Percentiles rank a stretch among this genome's conserved stretches.
These are phyloP conservation scores for Sarcophaga caerulescens DNA, from an alignment of 2,888 invertebrate genomes.

Conservation along the genomic window DNA sequence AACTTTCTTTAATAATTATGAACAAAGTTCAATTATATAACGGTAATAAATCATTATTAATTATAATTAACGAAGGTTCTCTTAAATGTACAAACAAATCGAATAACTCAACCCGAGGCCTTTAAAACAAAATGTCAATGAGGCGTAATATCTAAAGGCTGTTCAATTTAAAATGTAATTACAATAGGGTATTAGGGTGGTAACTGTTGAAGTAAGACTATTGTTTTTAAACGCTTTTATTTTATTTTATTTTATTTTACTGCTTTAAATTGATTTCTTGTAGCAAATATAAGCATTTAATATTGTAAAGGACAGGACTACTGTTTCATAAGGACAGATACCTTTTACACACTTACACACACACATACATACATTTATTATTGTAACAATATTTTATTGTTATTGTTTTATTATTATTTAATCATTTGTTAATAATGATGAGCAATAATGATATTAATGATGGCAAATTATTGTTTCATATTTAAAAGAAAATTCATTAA, in stretches of 20 bases:
- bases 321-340: neutral
- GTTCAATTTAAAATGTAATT: neutral
- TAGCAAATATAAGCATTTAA: no score
- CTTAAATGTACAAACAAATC: neutral
- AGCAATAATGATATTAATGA: neutral
- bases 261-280: no score
- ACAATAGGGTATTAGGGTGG: neutral
- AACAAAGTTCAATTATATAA: neutral
- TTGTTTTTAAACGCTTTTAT: neutral
- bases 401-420: constrained; percentile 15
- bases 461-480: constrained; percentile 9
- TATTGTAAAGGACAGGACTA: neutral
- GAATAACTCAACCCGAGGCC: neutral
- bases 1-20: neutral
- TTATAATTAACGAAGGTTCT: neutral
- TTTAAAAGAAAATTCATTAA: constrained; percentile 40
- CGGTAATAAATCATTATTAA: neutral
- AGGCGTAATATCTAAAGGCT: neutral
- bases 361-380: no score
- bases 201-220: no score
- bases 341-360: no score
- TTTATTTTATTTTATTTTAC: no score
- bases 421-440: constrained; percentile 3
- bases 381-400: neutral
- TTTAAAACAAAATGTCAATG: neutral